These are phyloP conservation scores for Eclectus roratus DNA, from an alignment of 2,113 vertebrate species.

Conservation along the genomic window DNA sequence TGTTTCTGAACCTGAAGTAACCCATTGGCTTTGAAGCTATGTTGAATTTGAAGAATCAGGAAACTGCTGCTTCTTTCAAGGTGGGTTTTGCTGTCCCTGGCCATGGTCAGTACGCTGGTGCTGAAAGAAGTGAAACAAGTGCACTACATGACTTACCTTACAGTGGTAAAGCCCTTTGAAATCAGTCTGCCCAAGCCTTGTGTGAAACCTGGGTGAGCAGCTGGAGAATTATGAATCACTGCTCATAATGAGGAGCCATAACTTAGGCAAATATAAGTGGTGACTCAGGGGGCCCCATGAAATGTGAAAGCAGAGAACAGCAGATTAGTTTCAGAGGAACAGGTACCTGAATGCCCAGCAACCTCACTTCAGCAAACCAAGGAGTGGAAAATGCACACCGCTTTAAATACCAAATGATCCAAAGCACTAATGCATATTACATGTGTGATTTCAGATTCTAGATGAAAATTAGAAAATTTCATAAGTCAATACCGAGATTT, in stretches of 20 bases:
- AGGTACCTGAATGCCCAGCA: neutral
- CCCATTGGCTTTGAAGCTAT: neutral
- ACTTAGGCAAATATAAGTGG: neutral
- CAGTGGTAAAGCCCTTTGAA: neutral
- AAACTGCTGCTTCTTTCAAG: neutral
- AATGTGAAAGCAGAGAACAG: neutral
- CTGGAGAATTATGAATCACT: conserved; percentile 24
- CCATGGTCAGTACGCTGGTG: neutral
- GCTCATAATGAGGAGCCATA: neutral
- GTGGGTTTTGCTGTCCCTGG: neutral
- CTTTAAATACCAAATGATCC: neutral
- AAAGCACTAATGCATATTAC: neutral
- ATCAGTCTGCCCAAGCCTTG: neutral
- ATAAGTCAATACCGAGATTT: neutral
- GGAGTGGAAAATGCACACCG: neutral
- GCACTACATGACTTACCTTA: neutral
- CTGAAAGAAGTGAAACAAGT: neutral
- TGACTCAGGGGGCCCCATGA: neutral
- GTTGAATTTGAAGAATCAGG: neutral
- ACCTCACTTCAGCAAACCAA: neutral
- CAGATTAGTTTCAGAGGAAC: conserved; percentile 36
- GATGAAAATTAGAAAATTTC: neutral
- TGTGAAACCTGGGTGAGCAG: neutral
- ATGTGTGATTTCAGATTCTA: neutral
- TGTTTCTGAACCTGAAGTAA: neutral